Evolutionary conservation across 53 echinoderm and acorn worm genomes (phyloP).

Genomic region (Hippasteria phrygiana): DNA sequence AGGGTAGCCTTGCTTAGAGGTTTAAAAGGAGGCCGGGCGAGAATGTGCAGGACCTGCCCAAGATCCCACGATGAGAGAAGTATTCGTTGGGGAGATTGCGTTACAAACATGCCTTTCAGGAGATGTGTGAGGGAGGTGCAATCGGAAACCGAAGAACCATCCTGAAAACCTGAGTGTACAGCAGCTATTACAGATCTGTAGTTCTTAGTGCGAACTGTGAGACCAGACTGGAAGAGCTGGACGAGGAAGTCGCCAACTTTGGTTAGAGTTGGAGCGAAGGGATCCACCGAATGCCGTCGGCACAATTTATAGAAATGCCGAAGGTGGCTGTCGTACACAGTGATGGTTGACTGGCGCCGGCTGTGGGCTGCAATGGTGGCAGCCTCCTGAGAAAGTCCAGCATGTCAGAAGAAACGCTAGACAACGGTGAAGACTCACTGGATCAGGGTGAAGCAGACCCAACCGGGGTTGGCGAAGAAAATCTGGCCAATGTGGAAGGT

Average conservation of each 20-base stretch:
- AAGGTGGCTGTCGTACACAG: neutral
- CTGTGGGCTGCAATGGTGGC: neutral
- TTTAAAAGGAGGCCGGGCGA: neutral
- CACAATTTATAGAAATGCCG: too few species aligned
- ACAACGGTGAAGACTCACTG: neutral
- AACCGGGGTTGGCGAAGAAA: neutral
- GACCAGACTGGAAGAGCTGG: too few species aligned
- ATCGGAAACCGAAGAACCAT: neutral
- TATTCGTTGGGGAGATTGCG: neutral
- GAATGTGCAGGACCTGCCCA: neutral
- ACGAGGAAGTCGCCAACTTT: too few species aligned
- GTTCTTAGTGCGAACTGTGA: too few species aligned
- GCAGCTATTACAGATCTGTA: neutral
- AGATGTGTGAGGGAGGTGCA: neutral
- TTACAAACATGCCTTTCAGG: neutral
- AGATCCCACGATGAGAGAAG: constrained; percentile 5
- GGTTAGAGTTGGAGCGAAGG: too few species aligned
- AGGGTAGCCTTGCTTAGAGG: neutral
- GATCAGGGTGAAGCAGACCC: neutral
- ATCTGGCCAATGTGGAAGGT: neutral
- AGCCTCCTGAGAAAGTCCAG: constrained; percentile 3
- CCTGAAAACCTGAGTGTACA: neutral
- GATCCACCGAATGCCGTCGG: too few species aligned
- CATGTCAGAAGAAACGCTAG: neutral
- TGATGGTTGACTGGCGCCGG: neutral